Conservation (phyloP, 1,140 invertebrate species). For the Cheumatopsyche charites region DNA sequence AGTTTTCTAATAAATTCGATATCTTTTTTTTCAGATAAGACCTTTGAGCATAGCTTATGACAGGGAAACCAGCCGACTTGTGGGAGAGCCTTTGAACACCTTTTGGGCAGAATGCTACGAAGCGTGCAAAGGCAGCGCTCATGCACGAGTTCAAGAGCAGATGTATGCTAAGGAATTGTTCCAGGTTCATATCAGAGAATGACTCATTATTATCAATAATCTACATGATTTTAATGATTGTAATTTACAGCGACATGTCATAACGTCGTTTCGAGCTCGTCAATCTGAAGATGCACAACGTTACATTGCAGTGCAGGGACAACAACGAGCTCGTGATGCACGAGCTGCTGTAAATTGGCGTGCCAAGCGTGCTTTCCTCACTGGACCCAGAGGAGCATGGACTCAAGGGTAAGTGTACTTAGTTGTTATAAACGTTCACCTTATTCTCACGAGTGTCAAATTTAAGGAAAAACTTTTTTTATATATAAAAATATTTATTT, state of each 20-base stretch:
- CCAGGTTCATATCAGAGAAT: slow-evolving; percentile 55
- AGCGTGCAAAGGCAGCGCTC: slow-evolving; percentile 63
- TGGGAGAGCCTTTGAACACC: slow-evolving; percentile 63
- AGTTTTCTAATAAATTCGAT: slow-evolving; percentile 27
- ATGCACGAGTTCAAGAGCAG: slow-evolving; percentile 64
- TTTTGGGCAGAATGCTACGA: slow-evolving; percentile 68
- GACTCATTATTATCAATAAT: background rate
- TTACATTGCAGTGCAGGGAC: slow-evolving; percentile 58
- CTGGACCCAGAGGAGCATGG: slow-evolving; percentile 67
- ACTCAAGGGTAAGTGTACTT: slow-evolving; percentile 57
- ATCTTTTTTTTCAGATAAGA: slow-evolving; percentile 54
- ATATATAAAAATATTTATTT: slow-evolving; percentile 37
- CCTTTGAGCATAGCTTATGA: slow-evolving; percentile 59
- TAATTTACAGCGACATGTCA: slow-evolving; percentile 61
- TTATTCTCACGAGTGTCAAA: background rate
- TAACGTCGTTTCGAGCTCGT: slow-evolving; percentile 61
- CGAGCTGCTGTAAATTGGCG: slow-evolving; percentile 64
- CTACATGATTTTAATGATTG: background rate
- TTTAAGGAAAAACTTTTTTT: background rate
- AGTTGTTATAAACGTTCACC: background rate
- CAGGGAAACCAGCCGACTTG: slow-evolving; percentile 55
- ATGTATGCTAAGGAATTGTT: slow-evolving; percentile 66
- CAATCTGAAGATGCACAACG: slow-evolving; percentile 62
- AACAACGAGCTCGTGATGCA: slow-evolving; percentile 60
- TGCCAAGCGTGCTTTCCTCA: slow-evolving; percentile 61